Evolutionary conservation across 2,797 vertebrate species (phyloP).

Genomic region (Aselliscus stoliczkanus): DNA sequence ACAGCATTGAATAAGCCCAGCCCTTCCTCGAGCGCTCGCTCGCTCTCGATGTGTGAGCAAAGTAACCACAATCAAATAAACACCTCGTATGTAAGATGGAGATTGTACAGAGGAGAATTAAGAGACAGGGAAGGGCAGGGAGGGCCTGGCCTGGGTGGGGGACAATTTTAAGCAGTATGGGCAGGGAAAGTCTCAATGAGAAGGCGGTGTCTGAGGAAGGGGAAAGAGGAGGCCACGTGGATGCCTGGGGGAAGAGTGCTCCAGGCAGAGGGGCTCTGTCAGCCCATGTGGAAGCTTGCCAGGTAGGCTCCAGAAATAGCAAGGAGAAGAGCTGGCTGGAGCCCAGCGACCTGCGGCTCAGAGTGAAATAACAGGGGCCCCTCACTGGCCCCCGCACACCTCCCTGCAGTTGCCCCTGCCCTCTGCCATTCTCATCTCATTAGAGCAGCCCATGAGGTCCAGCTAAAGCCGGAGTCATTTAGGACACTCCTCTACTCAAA

Average conservation of each 20-base stretch:
- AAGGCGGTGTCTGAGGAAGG: no score
- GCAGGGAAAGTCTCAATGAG: neutral
- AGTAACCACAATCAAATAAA: neutral
- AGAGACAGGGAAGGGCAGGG: neutral
- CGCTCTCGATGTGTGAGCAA: neutral
- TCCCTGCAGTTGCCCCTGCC: no score
- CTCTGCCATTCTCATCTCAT: neutral
- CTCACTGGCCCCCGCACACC: neutral
- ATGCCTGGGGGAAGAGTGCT: neutral
- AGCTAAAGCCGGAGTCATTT: neutral
- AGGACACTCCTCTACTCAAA: neutral
- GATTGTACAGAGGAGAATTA: neutral
- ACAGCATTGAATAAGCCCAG: neutral
- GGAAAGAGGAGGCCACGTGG: neutral
- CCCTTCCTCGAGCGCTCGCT: neutral
- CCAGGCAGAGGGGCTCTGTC: no score
- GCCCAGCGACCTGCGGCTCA: neutral
- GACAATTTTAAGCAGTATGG: neutral
- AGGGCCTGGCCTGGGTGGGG: neutral
- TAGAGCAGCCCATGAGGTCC: neutral
- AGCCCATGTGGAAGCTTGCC: neutral
- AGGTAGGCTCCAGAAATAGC: neutral
- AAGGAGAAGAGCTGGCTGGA: neutral
- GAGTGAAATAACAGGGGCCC: fast-evolving
- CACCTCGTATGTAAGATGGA: neutral